Evolutionary conservation across 2,797 vertebrate genomes (phyloP), one percentile per base, ranked within the genome.

Genomic region (Stomatorhinus walkeri): DNA sequence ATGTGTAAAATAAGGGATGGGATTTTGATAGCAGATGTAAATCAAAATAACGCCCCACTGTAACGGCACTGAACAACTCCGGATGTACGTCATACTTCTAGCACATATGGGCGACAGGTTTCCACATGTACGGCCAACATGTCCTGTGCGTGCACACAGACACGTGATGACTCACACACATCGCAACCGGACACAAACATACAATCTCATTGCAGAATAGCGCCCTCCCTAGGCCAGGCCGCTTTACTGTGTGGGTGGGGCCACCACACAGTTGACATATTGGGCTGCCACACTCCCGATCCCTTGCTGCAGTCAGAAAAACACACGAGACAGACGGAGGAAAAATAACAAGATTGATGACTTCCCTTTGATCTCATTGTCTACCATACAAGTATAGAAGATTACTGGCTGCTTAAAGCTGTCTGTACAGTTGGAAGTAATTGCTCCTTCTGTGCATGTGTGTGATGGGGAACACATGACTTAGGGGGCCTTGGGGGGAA

Each of bases 341-440:
- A 76, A 93, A 91, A 92, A 92, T 90, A 89, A 54, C 89, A 88
- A 93, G 94, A 95, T 94, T 94, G 94, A 95, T 95, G 94, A 88
- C 91, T 81, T 89, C 81, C 81, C 92, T 95, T 95, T 95, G 90
- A 95, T 94, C 93, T 93, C 94, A 93, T 94, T 95, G 94, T 94
- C 91, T 95, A 90, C 93, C 93, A 93, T 92, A 93, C 91, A 91
- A 92, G 90, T 93, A 94, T 88, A 92, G 92, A 94, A 94, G 94
- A 95, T 94, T 93, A 94, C 94, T n/a, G 92, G 89, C 92, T 94
- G 92, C 93, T 94, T 95, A 92, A 89, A 90, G 90, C 93, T 93
- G 92, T 92, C 91, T 92, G 91, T 95, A 93, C 93, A 90, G 90
- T 91, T 92, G 91, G 93, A 89, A 92, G 91, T 93, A 94, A 95